phyloP scores from a whole-genome alignment of 2,113 vertebrate species.

The Alces alces region DNA sequence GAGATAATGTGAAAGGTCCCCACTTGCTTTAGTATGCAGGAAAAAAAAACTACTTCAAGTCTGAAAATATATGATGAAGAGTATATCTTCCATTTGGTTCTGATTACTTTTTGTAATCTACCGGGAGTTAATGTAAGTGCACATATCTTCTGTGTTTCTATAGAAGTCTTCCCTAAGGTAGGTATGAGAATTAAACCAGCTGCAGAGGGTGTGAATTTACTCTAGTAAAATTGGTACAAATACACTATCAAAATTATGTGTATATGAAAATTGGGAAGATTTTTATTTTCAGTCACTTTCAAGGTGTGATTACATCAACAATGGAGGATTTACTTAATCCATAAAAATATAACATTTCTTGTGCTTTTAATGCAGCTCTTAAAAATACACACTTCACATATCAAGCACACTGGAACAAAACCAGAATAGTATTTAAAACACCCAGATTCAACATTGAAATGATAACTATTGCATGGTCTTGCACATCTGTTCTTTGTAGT shows the following conservation, averaged over 20 bases:
- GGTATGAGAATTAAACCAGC: slow-evolving; percentile 43
- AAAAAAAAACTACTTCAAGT: neutral
- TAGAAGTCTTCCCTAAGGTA: slow-evolving; percentile 8
- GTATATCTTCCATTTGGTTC: slow-evolving; percentile 56
- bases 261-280: slow-evolving; percentile 32
- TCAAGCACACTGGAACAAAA: slow-evolving; percentile 53
- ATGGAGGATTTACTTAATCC: slow-evolving; percentile 22
- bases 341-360: neutral
- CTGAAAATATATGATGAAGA: slow-evolving; percentile 63
- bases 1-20: slow-evolving; percentile 55
- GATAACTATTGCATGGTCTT: slow-evolving; percentile 49
- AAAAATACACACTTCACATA: slow-evolving; percentile 4
- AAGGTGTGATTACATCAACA: slow-evolving; percentile 44
- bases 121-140: slow-evolving; percentile 56
- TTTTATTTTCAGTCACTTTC: slow-evolving; percentile 54
- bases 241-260: neutral
- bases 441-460: slow-evolving; percentile 57
- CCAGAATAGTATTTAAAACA: slow-evolving; percentile 59
- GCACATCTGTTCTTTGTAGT: slow-evolving; percentile 49
- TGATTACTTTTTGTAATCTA: slow-evolving; percentile 66
- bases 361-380: slow-evolving; percentile 28
- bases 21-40: slow-evolving; percentile 42
- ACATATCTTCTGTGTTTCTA: slow-evolving; percentile 38
- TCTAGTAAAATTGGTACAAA: slow-evolving; percentile 44
- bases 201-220: slow-evolving; percentile 12